Percentiles rank a stretch among this genome's conserved stretches.
Evolutionary conservation across 2,888 invertebrate genomes (phyloP).

Genomic region (Heterodera filipjevi): DNA sequence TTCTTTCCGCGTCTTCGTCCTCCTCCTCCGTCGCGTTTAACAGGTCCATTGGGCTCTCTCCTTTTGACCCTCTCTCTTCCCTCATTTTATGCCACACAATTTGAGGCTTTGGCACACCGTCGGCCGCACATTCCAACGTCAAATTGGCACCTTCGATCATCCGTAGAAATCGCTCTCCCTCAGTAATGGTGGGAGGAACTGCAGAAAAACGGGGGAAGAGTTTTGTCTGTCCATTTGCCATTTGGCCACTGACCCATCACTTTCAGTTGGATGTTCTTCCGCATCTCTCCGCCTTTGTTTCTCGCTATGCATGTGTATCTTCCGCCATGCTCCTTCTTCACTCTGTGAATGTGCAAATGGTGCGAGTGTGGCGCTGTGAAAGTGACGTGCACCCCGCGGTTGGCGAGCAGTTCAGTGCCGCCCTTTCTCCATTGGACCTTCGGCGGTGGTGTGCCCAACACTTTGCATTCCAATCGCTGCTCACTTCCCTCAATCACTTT

Average conservation of each 20-base stretch:
- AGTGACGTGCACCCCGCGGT: constrained; percentile 9
- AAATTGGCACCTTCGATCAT: constrained; percentile 67
- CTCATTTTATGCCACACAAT: constrained; percentile 68
- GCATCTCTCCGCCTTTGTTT: constrained; percentile 70
- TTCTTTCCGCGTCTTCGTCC: background rate
- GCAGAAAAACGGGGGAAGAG: constrained; percentile 38
- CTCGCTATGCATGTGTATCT: constrained; percentile 71
- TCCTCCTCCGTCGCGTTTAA: background rate
- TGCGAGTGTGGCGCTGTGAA: constrained; percentile 40
- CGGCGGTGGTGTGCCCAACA: constrained; percentile 66
- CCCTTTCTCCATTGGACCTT: constrained; percentile 67
- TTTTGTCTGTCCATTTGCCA: background rate
- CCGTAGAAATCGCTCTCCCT: constrained; percentile 60
- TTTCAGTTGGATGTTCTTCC: constrained; percentile 69
- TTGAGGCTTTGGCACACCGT: constrained; percentile 70
- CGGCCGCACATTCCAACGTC: constrained; percentile 69
- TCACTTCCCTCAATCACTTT: constrained; percentile 65
- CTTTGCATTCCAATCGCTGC: constrained; percentile 67
- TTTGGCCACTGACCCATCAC: constrained; percentile 69
- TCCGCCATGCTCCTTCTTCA: constrained; percentile 49
- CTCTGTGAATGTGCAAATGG: constrained; percentile 55
- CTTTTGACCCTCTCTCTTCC: background rate
- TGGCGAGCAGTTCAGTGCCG: constrained; percentile 20
- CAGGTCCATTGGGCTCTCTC: background rate
- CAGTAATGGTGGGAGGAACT: constrained; percentile 67